These are phyloP conservation scores for Oeneis ivallda DNA, from an alignment of 2,888 invertebrate species.

Conservation along the genomic window DNA sequence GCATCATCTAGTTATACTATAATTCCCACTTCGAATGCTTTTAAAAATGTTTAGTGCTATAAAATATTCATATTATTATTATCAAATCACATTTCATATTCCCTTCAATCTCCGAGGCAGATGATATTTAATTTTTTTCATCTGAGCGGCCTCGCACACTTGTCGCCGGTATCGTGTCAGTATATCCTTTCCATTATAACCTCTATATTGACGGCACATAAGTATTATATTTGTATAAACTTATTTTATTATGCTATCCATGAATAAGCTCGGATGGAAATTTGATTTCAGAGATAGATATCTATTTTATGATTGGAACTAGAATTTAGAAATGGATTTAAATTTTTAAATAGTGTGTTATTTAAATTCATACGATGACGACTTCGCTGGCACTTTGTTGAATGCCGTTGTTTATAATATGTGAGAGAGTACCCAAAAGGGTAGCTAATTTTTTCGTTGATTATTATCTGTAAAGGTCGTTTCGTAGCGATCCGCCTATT, in stretches of 20 bases:
- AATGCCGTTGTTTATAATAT: no score
- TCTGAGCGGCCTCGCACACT: constrained; percentile 15
- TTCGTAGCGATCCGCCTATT: no score
- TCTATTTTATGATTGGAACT: constrained; percentile 24
- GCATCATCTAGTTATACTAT: no score
- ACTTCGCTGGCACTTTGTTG: no score
- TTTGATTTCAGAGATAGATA: constrained; percentile 36
- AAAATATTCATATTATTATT: background rate
- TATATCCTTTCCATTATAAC: constrained; percentile 18
- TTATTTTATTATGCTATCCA: constrained; percentile 4
- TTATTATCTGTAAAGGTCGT: no score
- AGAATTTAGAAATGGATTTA: no score
- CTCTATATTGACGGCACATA: background rate
- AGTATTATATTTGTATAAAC: constrained; percentile 12
- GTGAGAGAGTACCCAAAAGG: no score
- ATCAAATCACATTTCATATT: constrained; percentile 31
- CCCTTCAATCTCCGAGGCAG: constrained; percentile 25
- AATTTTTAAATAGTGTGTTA: no score
- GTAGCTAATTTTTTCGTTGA: no score
- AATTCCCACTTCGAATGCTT: no score
- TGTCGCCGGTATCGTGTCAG: background rate
- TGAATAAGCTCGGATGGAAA: constrained; percentile 33
- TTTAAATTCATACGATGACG: no score
- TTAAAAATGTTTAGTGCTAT: no score
- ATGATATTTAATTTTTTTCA: constrained; percentile 8